A percentile compares a stretch with the other conserved stretches of the same genome.
Evolutionary conservation across 2,888 invertebrate genomes (phyloP).

Genomic region (Clepsis dumicolana): DNA sequence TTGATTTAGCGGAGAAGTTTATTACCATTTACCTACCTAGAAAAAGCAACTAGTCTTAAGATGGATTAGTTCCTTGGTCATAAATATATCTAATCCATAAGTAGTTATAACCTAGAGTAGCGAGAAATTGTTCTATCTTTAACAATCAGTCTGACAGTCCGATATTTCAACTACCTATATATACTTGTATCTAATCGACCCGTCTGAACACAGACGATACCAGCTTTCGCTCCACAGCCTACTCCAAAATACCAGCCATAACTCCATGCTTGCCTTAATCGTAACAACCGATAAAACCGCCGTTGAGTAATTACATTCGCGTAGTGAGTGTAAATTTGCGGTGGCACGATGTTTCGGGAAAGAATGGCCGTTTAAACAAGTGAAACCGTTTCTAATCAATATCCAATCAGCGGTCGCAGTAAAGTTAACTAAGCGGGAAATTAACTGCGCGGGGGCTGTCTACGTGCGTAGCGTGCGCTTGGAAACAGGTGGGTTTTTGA

Average conservation of each 20-base stretch:
- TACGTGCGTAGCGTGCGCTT: constrained; percentile 53
- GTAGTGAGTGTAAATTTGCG: constrained; percentile 83
- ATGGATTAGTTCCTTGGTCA: no score
- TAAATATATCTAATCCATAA: no score
- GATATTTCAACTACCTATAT: no score
- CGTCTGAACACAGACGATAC: not conserved
- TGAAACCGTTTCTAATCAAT: constrained; percentile 83
- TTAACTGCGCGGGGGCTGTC: constrained; percentile 67
- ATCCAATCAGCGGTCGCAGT: constrained; percentile 80
- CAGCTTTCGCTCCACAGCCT: not conserved
- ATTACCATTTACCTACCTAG: no score
- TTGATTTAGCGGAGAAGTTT: no score
- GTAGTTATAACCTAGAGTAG: no score
- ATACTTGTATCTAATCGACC: not conserved
- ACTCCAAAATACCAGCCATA: not conserved
- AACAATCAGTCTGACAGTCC: no score
- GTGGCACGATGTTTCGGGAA: constrained; percentile 76
- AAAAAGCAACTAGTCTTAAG: no score
- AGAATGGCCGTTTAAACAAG: constrained; percentile 76
- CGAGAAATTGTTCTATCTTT: no score
- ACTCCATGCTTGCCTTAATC: constrained; percentile 56
- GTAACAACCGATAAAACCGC: constrained; percentile 72
- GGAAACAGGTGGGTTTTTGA: not conserved
- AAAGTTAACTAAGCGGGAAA: constrained; percentile 86
- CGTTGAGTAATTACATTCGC: constrained; percentile 74